phyloP scores from a whole-genome alignment of 64 coral and sea anemone species.

The Pocillopora damicornis region DNA sequence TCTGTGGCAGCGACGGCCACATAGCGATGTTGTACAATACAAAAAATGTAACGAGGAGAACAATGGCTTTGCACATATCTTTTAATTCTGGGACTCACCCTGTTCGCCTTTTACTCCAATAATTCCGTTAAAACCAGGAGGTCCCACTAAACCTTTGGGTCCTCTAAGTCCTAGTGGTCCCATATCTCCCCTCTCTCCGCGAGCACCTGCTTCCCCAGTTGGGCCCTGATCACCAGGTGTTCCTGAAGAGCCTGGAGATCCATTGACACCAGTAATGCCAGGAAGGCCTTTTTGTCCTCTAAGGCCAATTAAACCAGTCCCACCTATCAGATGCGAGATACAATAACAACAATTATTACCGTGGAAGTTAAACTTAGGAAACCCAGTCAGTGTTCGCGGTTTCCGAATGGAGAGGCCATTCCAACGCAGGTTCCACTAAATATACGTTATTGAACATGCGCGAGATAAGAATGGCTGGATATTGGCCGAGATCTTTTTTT shows the following conservation, averaged over 20 bases:
- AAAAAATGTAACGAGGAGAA: no score
- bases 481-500: no score
- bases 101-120: neutral
- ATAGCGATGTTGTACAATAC: no score
- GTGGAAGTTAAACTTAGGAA: neutral
- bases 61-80: no score
- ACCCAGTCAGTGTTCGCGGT: no score
- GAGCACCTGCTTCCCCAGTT: constrained; percentile 38
- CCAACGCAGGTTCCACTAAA: no score
- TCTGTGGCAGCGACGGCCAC: no score
- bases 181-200: constrained; percentile 43
- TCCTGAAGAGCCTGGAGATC: constrained; percentile 15
- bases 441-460: no score
- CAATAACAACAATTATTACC: neutral
- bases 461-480: no score
- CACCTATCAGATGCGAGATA: neutral
- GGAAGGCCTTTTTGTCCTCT: constrained; percentile 1
- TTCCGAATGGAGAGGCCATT: no score
- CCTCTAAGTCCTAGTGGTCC: constrained; percentile 54
- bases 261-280: constrained; percentile 12
- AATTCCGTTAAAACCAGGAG: constrained; percentile 15
- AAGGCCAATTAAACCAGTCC: neutral
- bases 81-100: neutral
- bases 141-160: neutral
- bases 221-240: constrained; percentile 26